Evolutionary conservation across 2,888 invertebrate genomes (phyloP).

Genomic region (Heliconius sara): DNA sequence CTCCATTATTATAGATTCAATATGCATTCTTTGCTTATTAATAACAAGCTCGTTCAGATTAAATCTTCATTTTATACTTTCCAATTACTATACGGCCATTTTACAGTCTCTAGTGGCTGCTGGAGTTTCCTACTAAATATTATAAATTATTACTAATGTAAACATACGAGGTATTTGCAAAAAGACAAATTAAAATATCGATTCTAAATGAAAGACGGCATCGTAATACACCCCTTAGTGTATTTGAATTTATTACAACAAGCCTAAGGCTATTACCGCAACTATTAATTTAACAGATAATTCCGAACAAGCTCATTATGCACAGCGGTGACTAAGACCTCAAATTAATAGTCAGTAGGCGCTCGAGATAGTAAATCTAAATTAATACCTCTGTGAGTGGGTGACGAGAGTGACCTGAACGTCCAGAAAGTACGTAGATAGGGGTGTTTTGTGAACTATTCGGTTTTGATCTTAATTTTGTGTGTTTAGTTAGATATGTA

Average conservation of each 20-base stretch:
- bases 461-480: too few species aligned
- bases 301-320: conserved; percentile 54
- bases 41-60: conserved; percentile 22
- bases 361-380: conserved; percentile 71
- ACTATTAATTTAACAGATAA: conserved; percentile 54
- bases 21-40: conserved; percentile 36
- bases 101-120: not conserved
- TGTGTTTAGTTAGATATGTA: too few species aligned
- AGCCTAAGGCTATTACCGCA: conserved; percentile 48
- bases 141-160: not conserved
- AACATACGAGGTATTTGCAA: not conserved
- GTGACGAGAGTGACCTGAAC: conserved; percentile 74
- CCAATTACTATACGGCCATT: not conserved
- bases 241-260: conserved; percentile 44
- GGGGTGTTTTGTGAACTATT: conserved; percentile 48
- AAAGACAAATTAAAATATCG: conserved; percentile 3
- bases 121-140: not conserved
- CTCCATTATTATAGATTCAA: conserved; percentile 32
- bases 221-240: conserved; percentile 42
- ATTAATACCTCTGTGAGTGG: conserved; percentile 74
- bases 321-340: conserved; percentile 55
- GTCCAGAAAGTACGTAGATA: conserved; percentile 70
- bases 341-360: conserved; percentile 61
- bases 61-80: conserved; percentile 14
- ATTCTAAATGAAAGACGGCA: conserved; percentile 30